Evolutionary conservation across 2,113 vertebrate genomes (phyloP).

Genomic region (Corvus hawaiiensis): DNA sequence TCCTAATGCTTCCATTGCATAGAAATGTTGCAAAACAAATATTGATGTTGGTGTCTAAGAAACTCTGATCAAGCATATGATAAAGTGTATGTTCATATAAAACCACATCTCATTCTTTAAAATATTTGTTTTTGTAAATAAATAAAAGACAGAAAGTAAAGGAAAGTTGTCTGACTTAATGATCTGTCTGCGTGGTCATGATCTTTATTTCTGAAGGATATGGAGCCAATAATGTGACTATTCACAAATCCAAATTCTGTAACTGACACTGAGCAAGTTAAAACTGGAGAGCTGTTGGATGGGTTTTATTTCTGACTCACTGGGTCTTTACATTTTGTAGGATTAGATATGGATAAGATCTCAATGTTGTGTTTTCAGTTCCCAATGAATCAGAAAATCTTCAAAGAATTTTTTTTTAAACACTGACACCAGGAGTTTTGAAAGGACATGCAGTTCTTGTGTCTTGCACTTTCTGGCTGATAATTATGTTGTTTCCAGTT

Average conservation of each 20-base stretch:
- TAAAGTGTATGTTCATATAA: not conserved
- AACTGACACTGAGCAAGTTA: not conserved
- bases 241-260: not conserved
- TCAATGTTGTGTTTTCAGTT: not conserved
- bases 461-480: not conserved
- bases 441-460: not conserved
- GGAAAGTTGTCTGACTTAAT: not conserved
- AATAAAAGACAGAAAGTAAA: not conserved
- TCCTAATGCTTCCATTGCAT: not conserved
- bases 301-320: not conserved
- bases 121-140: not conserved
- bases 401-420: not conserved
- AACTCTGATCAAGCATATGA: not conserved
- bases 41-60: not conserved
- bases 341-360: not conserved
- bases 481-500: not conserved
- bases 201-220: not conserved
- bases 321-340: not conserved
- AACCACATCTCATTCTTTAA: not conserved
- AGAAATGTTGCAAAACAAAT: not conserved
- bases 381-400: not conserved
- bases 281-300: not conserved
- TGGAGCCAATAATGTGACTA: not conserved
- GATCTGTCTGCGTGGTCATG: not conserved
- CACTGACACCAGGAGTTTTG: not conserved